Evolutionary conservation across 2,797 vertebrate genomes (phyloP).

Genomic region (Sebastes dallii): DNA sequence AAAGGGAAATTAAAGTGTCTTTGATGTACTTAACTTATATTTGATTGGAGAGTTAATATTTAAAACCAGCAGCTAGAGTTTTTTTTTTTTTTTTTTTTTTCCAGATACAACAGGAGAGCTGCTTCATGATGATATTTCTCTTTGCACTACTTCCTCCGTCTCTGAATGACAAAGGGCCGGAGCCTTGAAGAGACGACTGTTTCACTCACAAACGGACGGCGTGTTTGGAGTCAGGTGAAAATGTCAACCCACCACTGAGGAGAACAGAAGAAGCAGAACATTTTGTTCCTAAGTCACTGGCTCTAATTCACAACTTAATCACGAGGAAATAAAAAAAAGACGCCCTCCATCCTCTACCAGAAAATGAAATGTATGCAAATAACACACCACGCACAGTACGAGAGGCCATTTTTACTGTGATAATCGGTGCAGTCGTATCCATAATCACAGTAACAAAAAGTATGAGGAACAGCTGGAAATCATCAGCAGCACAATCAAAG

Average conservation of each 20-base stretch:
- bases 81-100: background rate
- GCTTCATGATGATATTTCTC: background rate
- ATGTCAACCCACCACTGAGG: background rate
- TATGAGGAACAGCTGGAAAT: slow-evolving; percentile 28
- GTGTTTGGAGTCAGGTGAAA: background rate
- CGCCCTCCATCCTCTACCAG: too few species aligned
- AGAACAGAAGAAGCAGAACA: background rate
- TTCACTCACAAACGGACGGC: background rate
- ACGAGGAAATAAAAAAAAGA: background rate
- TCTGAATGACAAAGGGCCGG: background rate
- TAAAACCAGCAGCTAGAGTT: background rate
- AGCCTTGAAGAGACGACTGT: background rate
- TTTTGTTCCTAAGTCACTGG: background rate
- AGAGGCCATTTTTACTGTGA: background rate
- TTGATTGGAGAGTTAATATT: background rate
- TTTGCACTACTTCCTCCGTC: background rate
- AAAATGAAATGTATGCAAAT: background rate
- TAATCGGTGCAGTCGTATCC: background rate
- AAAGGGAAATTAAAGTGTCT: too few species aligned
- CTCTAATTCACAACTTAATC: background rate
- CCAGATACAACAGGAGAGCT: background rate
- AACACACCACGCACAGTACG: background rate
- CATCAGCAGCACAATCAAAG: slow-evolving; percentile 15
- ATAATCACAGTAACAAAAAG: slow-evolving; percentile 8
- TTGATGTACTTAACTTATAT: background rate